Percentiles rank a stretch among this genome's conserved stretches.
These are phyloP conservation scores for Platichthys stellatus DNA, from an alignment of 2,113 vertebrate genomes.

Conservation along the genomic window DNA sequence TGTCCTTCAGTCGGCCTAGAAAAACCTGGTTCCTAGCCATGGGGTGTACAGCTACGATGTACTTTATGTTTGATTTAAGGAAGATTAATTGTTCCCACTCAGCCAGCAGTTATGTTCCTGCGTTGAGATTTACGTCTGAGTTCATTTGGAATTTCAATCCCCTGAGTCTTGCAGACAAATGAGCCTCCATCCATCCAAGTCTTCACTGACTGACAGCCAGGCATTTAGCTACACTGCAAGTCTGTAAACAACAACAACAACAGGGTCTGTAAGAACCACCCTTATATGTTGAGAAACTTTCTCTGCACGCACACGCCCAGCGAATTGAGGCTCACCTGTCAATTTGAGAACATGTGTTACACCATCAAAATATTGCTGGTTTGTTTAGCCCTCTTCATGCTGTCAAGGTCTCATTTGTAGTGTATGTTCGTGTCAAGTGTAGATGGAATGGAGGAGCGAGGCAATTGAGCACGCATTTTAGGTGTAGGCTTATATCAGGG, in stretches of 20 bases:
- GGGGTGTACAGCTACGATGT: neutral
- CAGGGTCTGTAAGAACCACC: conserved; percentile 20
- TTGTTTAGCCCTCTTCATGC: neutral
- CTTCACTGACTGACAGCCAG: conserved; percentile 57
- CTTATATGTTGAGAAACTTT: conserved; percentile 24
- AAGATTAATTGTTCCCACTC: conserved; percentile 53
- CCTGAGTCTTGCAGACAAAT: conserved; percentile 63
- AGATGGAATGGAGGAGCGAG: conserved; percentile 5
- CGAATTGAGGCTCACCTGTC: conserved; percentile 23
- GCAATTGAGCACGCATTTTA: conserved; percentile 8
- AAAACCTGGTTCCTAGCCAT: neutral
- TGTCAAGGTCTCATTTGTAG: conserved; percentile 23
- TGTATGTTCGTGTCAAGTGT: neutral
- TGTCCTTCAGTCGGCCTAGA: neutral
- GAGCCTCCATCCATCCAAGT: conserved; percentile 63
- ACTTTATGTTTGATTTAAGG: conserved; percentile 5
- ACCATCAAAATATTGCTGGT: conserved; percentile 3
- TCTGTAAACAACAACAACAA: conserved; percentile 69
- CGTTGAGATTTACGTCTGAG: conserved; percentile 9
- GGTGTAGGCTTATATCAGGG: conserved; percentile 12
- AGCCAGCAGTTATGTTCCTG: neutral
- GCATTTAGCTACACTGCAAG: conserved; percentile 31
- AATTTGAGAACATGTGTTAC: conserved; percentile 9
- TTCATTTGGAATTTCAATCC: conserved; percentile 58
- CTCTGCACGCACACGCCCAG: neutral